Evolutionary conservation across 2,113 vertebrate genomes (phyloP).

Genomic region (Phaethon lepturus): DNA sequence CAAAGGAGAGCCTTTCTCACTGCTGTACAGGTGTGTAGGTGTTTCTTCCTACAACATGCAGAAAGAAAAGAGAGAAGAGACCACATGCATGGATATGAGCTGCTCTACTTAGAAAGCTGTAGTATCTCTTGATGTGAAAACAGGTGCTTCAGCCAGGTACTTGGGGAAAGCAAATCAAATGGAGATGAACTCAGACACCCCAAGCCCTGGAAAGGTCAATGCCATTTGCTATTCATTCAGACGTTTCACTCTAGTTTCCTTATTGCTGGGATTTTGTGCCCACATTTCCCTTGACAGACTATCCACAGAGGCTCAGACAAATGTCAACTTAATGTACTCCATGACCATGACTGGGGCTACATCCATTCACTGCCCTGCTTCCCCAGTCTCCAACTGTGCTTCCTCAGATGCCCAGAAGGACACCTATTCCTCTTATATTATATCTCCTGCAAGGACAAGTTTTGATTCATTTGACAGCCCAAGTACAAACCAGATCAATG

Average conservation of each 20-base stretch:
- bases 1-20: not conserved
- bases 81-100: not conserved
- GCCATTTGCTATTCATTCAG: not conserved
- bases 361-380: not conserved
- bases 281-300: not conserved
- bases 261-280: not conserved
- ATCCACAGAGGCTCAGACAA: not conserved
- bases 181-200: not conserved
- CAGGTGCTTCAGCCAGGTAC: not conserved
- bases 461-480: not conserved
- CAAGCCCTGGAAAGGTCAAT: accelerated
- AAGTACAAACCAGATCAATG: not conserved
- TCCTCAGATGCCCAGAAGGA: not conserved
- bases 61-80: not conserved
- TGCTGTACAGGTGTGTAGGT: not conserved
- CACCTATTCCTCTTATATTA: not conserved
- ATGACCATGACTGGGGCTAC: not conserved
- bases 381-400: not conserved
- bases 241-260: not conserved
- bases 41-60: not conserved
- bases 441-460: not conserved
- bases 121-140: not conserved
- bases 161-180: not conserved
- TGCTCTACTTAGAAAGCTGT: not conserved
- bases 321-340: not conserved